Base-by-base conservation (phyloP, 1,140 invertebrate genomes). In the Lasaia peninsularis region DNA sequence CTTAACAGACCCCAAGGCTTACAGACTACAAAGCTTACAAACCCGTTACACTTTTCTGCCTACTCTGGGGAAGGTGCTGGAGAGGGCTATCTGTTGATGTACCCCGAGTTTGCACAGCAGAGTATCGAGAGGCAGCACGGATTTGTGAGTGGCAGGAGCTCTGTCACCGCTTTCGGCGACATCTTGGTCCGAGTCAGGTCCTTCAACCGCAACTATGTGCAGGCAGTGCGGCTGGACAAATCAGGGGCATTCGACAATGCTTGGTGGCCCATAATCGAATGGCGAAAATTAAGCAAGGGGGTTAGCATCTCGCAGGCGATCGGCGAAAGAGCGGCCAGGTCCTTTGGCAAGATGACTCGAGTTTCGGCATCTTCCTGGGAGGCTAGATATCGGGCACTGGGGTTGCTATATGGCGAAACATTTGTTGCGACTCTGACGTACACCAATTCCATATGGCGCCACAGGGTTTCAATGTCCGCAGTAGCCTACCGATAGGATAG, bases 171-270 rank as follows among this genome's bases (percentile, higher is more conserved):
- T 81, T 0, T 61, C 75, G 7, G 34, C 88, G 5, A 88, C 5
- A 44, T 44, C 9, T 16, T 44, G 2, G 7, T 1, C 10, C 10
- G 16, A 3, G 16, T 18, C 7, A 16, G 10, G 3, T 11, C 40
- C 16, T 18, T 9, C 9, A 1, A 8, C 2, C 8, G 9, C 9
- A 18, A 44, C 10, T 44, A 20, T 16, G 16, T 20, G 18, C 40
- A 44, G 11, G 3, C 18, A 10, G 11, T 44, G 6, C 11, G 18
- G 1, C 40, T 44, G 18, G 40, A 90, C 50, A 88, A 89, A 11
- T 67, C 70, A 2, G 86, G 84, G 0, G 86, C 87, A 0, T 89
- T 58, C 10, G 56, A 58, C n/a, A 58, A 58, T 28, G 56, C 89
- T 0, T 76, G 77, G 67, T 89, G 80, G 80, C 71, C 76, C 0